These are phyloP conservation scores for Hyperopisus bebe DNA, from an alignment of 2,113 vertebrate genomes.

Conservation along the genomic window DNA sequence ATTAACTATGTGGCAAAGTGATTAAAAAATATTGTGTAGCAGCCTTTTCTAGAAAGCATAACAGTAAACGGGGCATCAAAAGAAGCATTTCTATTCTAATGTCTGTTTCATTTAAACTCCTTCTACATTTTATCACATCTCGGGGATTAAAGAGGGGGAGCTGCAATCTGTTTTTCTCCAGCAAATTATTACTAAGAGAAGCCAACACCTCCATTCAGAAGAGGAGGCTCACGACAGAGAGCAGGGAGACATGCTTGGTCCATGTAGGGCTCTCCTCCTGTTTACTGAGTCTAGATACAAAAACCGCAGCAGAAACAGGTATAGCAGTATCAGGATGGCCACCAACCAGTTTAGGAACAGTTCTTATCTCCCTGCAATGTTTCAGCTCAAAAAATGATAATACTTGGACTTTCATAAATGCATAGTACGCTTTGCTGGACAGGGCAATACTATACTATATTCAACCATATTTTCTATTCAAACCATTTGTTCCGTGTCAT, in stretches of 20 bases:
- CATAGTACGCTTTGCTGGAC: not conserved
- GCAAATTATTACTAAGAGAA: not conserved
- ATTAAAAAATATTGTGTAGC: constrained; percentile 23
- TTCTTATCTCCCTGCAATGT: not conserved
- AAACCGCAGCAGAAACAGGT: not conserved
- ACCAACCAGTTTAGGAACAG: not conserved
- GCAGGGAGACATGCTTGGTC: not conserved
- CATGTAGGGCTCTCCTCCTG: not conserved
- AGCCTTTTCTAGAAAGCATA: constrained; percentile 16
- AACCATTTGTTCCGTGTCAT: not conserved
- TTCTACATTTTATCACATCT: not conserved
- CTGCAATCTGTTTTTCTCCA: not conserved
- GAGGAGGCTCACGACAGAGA: not conserved
- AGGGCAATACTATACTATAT: not conserved
- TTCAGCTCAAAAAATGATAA: not conserved
- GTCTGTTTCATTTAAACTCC: not conserved
- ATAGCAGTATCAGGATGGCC: not conserved
- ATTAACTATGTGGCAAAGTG: constrained; percentile 18
- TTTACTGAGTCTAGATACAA: not conserved
- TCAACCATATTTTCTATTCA: not conserved
- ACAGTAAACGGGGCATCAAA: not conserved
- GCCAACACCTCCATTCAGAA: not conserved
- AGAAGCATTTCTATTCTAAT: not conserved
- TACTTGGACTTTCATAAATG: not conserved
- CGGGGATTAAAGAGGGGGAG: not conserved